Percentiles rank a stretch among this genome's conserved stretches.
These are phyloP conservation scores for Pantelozetes paolii DNA, from an alignment of 2,888 invertebrate genomes.

Conservation along the genomic window DNA sequence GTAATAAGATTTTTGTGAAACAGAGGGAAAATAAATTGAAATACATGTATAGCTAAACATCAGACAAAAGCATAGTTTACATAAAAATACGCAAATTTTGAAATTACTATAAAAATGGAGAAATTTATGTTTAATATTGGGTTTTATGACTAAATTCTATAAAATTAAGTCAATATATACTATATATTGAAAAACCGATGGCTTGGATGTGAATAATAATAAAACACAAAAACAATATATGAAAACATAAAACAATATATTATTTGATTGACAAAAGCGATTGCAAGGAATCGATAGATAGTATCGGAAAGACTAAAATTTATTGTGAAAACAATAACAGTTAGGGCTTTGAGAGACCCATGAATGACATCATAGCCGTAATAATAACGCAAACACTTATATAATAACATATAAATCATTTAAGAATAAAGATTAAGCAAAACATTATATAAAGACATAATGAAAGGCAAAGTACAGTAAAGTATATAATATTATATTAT, in stretches of 20 bases:
- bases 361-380: slow-evolving; percentile 2
- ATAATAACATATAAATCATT: slow-evolving; percentile 16
- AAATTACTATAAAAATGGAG: not conserved
- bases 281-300: not conserved
- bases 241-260: not conserved
- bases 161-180: not conserved
- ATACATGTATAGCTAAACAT: not conserved
- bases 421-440: slow-evolving; percentile 13
- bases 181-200: slow-evolving; percentile 11
- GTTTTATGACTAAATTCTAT: not conserved
- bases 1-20: too few species aligned
- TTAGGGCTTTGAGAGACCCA: not conserved
- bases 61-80: not conserved
- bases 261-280: not conserved
- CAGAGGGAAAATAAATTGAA: not conserved
- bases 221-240: not conserved
- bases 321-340: not conserved
- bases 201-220: not conserved
- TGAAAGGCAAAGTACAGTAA: slow-evolving; percentile 3
- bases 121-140: not conserved
- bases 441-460: slow-evolving; percentile 1
- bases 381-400: slow-evolving; percentile 14
- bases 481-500: not conserved
- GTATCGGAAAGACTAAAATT: not conserved
- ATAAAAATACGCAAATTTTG: not conserved